phyloP scores from a whole-genome alignment of 2,888 invertebrate genomes.

The Carabus problematicus region DNA sequence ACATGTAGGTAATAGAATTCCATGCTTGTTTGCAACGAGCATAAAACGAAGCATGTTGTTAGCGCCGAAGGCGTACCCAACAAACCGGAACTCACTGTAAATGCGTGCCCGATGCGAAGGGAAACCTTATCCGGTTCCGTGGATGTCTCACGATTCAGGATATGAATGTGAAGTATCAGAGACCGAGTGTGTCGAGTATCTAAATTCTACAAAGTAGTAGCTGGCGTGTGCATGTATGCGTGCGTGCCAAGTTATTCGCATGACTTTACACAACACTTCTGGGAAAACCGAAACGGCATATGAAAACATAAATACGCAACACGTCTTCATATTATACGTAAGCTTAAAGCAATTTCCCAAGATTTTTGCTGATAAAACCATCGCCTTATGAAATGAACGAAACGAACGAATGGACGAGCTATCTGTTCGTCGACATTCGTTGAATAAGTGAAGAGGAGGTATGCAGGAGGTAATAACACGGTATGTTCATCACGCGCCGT shows the following conservation, averaged over 20 bases:
- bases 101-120: conserved; percentile 5
- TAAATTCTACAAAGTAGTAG: too few species aligned
- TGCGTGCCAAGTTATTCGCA: not conserved
- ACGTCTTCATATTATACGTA: too few species aligned
- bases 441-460: too few species aligned
- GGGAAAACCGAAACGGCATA: not conserved
- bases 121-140: conserved; percentile 11
- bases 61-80: conserved; percentile 19
- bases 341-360: too few species aligned
- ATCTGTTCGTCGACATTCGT: too few species aligned
- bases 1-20: conserved; percentile 39
- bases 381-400: too few species aligned
- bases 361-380: too few species aligned
- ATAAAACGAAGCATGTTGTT: conserved; percentile 29
- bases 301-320: conserved; percentile 21
- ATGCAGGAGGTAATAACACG: too few species aligned
- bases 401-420: too few species aligned
- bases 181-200: not conserved
- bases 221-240: not conserved
- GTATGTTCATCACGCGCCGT: too few species aligned
- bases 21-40: conserved; percentile 37
- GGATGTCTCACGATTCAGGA: not conserved
- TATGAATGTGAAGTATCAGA: conserved; percentile 10
- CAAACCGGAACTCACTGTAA: conserved; percentile 23
- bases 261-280: too few species aligned